Percentiles rank a stretch among this genome's conserved stretches.
Evolutionary conservation across 2,113 vertebrate genomes (phyloP).

Genomic region (Scomber colias): DNA sequence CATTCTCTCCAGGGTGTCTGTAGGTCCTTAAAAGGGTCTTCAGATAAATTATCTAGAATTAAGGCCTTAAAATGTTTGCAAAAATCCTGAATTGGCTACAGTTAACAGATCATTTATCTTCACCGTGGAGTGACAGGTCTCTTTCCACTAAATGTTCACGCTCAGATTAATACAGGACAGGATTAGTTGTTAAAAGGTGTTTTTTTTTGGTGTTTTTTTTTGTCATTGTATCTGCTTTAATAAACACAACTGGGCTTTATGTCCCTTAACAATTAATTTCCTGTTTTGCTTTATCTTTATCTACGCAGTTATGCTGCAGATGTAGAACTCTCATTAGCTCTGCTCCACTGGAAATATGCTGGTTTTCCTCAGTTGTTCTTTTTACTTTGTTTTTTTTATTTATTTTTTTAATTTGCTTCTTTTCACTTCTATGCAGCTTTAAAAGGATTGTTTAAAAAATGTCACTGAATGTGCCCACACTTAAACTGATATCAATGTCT

Average conservation of each 20-base stretch:
- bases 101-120: slow-evolving; percentile 56
- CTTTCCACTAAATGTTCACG: slow-evolving; percentile 41
- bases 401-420: slow-evolving; percentile 7
- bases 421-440: slow-evolving; percentile 12
- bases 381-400: slow-evolving; percentile 10
- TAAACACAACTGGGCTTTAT: slow-evolving; percentile 71
- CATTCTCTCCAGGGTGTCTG: slow-evolving; percentile 41
- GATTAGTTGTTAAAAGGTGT: slow-evolving; percentile 48
- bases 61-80: slow-evolving; percentile 57
- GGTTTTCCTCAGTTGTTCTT: slow-evolving; percentile 27
- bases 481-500: slow-evolving; percentile 50
- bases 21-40: slow-evolving; percentile 68
- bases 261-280: slow-evolving; percentile 79
- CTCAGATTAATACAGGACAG: slow-evolving; percentile 52
- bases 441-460: no score
- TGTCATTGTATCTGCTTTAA: slow-evolving; percentile 62
- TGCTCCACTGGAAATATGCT: slow-evolving; percentile 60
- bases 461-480: background rate
- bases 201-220: slow-evolving; percentile 50
- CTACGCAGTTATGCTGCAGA: slow-evolving; percentile 33
- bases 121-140: slow-evolving; percentile 28
- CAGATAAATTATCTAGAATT: slow-evolving; percentile 70
- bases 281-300: slow-evolving; percentile 68
- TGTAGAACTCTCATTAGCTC: slow-evolving; percentile 65
- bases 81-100: slow-evolving; percentile 35